Evolutionary conservation across 2,113 vertebrate species (phyloP), one percentile per base, ranked within the genome.

Genomic region (Odontophorus gujanensis): DNA sequence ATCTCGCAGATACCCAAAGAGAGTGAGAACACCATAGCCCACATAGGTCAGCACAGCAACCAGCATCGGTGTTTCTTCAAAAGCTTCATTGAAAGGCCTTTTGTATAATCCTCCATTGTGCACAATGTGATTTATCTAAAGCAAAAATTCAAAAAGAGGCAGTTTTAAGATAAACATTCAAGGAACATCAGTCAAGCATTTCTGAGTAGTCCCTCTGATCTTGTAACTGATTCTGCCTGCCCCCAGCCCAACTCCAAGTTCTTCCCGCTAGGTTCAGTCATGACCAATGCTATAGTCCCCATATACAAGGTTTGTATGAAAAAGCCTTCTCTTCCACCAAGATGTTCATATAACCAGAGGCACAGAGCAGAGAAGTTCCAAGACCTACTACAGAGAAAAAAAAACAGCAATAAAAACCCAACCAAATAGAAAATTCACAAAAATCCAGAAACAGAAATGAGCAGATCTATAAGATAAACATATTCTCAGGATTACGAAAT

Each of bases 41-140:
- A 99, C 98, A 5, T 99, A 99, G 26, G 99, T 99, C 92, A 99
- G 98, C 89, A 99, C 99, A 11, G 99, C 99, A 90, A 99, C 99
- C 92, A 99, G 97, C 88, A 99, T 98, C 1, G 99, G 99, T 0
- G 99, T 99, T 97, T 99, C 99, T 96, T 99, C 99, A 92, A 98
- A 99, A 17, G 97, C 98, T 96, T 99, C 99, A 74, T 98, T 97
- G 85, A 99, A 99, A 4, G 98, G 98, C 89, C 98, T 98, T 96
- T 98, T 99, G 97, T 99, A 99, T 65, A 99, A 94, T 65, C 97
- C 98, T 92, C 98, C 97, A 97, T 98, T 98, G 71, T 97, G 97
- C 51, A 98, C 82, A 81, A 97, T 92, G 97, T 98, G 98, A 95
- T 98, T 98, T 93, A 98, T 97, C 98, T 99, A 75, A 9, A 91